A percentile compares a stretch with the other conserved stretches of the same genome.
Evolutionary conservation across 2,888 invertebrate species (phyloP).

Genomic region (Loripinus fragilis): DNA sequence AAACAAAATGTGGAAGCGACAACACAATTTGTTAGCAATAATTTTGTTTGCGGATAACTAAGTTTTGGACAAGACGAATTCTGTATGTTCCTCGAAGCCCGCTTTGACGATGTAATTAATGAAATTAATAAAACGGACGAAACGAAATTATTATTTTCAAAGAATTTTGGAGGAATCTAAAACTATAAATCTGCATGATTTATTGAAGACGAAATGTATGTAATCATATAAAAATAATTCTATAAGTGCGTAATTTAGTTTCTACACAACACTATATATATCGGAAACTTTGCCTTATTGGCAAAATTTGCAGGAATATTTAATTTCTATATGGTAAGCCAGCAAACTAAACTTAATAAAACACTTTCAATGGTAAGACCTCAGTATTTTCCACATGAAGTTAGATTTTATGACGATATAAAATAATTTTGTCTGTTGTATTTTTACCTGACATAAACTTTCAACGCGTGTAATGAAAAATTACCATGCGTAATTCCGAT

Average conservation of each 20-base stretch:
- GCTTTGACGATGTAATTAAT: constrained; percentile 58
- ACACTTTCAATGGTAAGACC: too few species aligned
- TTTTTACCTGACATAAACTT: too few species aligned
- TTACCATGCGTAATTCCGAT: too few species aligned
- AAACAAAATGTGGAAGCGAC: constrained; percentile 29
- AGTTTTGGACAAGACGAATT: constrained; percentile 53
- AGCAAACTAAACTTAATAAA: too few species aligned
- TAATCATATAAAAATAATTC: constrained; percentile 19
- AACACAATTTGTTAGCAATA: constrained; percentile 67
- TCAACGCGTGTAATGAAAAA: too few species aligned
- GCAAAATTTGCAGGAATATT: too few species aligned
- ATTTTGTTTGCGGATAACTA: constrained; percentile 70
- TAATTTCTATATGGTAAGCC: too few species aligned
- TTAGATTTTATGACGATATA: too few species aligned
- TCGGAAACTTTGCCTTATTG: not conserved
- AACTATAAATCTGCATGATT: constrained; percentile 19
- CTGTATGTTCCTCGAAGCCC: constrained; percentile 31
- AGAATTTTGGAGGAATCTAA: constrained; percentile 14
- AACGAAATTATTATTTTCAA: constrained; percentile 12
- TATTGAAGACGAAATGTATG: constrained; percentile 12
- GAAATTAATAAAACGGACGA: constrained; percentile 62
- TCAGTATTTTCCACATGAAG: too few species aligned
- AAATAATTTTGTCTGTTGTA: too few species aligned
- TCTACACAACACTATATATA: constrained; percentile 1
- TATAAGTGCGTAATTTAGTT: constrained; percentile 4